phyloP scores from a whole-genome alignment of 2,888 invertebrate species.

The Ormyrus pomaceus region DNA sequence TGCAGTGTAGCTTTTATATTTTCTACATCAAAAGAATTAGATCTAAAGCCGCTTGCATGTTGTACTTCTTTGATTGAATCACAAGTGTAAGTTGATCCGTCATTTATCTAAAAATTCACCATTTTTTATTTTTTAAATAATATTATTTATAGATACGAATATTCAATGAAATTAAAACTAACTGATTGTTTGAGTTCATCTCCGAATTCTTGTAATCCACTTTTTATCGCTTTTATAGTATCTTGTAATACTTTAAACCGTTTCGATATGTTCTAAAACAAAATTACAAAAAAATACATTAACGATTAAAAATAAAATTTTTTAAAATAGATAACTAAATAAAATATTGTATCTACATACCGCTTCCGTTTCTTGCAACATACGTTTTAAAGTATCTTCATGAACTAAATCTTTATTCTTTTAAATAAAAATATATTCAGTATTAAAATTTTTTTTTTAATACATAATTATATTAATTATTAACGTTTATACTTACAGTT shows the following conservation, averaged over 20 bases:
- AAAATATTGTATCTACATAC: slow-evolving; percentile 28
- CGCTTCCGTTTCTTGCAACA: slow-evolving; percentile 30
- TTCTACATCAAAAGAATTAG: slow-evolving; percentile 64
- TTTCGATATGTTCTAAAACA: slow-evolving; percentile 61
- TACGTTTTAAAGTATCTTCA: slow-evolving; percentile 13
- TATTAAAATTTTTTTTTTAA: slow-evolving; percentile 1
- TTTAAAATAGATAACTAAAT: slow-evolving; percentile 24
- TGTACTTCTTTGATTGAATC: slow-evolving; percentile 55
- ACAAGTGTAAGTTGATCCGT: slow-evolving; percentile 56
- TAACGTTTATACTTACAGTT: slow-evolving; percentile 60
- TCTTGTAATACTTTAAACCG: slow-evolving; percentile 64
- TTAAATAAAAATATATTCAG: slow-evolving; percentile 3
- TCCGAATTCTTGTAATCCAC: slow-evolving; percentile 62
- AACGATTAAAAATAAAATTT: slow-evolving; percentile 36
- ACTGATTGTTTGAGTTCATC: slow-evolving; percentile 63
- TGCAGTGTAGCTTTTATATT: slow-evolving; percentile 66
- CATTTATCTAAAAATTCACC: slow-evolving; percentile 60
- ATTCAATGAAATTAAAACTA: slow-evolving; percentile 24
- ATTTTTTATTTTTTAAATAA: slow-evolving; percentile 28
- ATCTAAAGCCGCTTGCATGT: slow-evolving; percentile 62
- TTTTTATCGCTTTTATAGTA: slow-evolving; percentile 62
- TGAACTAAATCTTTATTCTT: slow-evolving; percentile 19
- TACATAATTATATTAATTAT: slow-evolving; percentile 3
- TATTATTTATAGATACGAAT: not conserved
- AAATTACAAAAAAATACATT: slow-evolving; percentile 21